Percentiles rank a stretch among this genome's conserved stretches.
These are phyloP conservation scores for Chromoteleia sp. DNA, from an alignment of 2,888 invertebrate species.

Conservation along the genomic window DNA sequence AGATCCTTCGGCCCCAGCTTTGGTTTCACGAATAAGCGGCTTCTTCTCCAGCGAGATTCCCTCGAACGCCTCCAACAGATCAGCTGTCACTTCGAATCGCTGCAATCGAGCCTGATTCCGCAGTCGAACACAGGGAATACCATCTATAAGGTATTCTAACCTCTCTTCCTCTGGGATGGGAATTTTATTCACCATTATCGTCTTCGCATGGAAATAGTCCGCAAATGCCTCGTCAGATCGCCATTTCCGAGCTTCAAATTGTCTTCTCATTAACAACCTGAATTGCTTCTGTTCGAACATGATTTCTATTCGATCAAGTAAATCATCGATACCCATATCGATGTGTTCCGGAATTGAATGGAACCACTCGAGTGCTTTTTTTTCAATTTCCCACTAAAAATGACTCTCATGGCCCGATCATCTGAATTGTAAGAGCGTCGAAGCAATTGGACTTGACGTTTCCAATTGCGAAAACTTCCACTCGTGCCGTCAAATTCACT, in stretches of 20 bases:
- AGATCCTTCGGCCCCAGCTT: background rate
- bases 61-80: constrained; percentile 14
- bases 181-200: constrained; percentile 11
- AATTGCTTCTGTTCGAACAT: background rate
- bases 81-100: constrained; percentile 1
- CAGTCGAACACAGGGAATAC: background rate
- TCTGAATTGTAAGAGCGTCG: background rate
- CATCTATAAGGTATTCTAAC: constrained; percentile 16
- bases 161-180: constrained; percentile 10
- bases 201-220: constrained; percentile 17
- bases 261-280: background rate
- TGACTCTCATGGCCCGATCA: background rate
- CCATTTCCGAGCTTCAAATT: background rate
- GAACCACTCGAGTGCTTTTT: constrained; percentile 24
- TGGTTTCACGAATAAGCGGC: background rate
- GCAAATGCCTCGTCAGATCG: background rate
- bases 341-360: constrained; percentile 26
- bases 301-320: background rate
- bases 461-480: background rate
- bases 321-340: background rate
- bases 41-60: constrained; percentile 8
- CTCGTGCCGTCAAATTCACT: constrained; percentile 15
- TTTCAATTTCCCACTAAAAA: background rate
- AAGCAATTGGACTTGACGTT: background rate
- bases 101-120: constrained; percentile 17